These are phyloP conservation scores for Papilio gigon DNA, from an alignment of 2,888 invertebrate species.

Conservation along the genomic window DNA sequence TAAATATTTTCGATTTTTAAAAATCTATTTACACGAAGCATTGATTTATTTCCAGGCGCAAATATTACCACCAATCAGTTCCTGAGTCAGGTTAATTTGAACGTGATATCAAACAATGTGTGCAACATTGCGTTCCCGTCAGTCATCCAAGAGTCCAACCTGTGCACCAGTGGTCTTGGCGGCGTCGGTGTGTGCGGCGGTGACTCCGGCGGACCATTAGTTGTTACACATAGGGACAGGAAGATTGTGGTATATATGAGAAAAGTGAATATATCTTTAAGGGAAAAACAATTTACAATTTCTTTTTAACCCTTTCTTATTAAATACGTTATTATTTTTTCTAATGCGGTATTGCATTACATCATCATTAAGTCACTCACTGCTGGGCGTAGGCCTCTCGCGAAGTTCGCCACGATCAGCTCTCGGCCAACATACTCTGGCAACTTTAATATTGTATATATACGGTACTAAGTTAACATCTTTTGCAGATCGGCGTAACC, in stretches of 20 bases:
- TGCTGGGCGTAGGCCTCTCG: no score
- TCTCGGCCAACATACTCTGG: no score
- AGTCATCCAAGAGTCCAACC: constrained; percentile 52
- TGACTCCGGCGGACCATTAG: constrained; percentile 68
- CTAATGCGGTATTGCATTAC: no score
- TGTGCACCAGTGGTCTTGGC: constrained; percentile 52
- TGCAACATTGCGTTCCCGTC: constrained; percentile 51
- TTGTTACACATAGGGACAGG: constrained; percentile 45
- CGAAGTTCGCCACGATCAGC: no score
- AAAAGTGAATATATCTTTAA: no score
- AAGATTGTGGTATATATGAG: constrained; percentile 54
- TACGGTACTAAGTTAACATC: constrained; percentile 35
- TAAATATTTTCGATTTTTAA: background rate
- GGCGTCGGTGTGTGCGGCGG: constrained; percentile 56
- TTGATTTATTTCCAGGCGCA: constrained; percentile 46
- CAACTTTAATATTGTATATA: no score
- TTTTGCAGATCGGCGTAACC: constrained; percentile 53
- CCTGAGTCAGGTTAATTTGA: constrained; percentile 51
- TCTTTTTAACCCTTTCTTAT: no score
- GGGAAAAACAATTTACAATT: no score
- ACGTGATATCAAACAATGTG: constrained; percentile 56
- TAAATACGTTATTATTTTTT: no score
- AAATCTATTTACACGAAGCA: background rate
- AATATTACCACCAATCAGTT: constrained; percentile 45
- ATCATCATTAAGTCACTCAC: no score